Evolutionary conservation across 2,888 invertebrate genomes (phyloP), one percentile per base, ranked within the genome.

Genomic region (Frankliniella intonsa): DNA sequence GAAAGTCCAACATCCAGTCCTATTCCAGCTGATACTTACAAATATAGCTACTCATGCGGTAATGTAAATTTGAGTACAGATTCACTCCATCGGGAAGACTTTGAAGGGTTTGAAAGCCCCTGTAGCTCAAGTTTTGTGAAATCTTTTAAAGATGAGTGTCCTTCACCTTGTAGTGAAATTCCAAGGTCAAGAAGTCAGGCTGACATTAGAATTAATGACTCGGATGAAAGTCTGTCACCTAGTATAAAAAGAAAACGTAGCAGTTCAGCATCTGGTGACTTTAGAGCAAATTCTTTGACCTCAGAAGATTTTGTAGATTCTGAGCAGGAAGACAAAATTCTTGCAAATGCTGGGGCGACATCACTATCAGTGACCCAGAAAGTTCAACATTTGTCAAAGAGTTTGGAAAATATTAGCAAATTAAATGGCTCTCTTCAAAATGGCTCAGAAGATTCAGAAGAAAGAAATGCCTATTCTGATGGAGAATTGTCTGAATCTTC

Each of bases 1-100:
- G 69, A 76, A 12, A 76, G 69, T 25, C 69, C 69, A 76, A 76
- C 69, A 76, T 76, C 69, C 5, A 76, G 69, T 76, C 69, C 69
- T 22, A 76, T 25, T 12, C 69, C 69, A 11, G 0, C 69, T 25
- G 69, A 76, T 25, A 76, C 22, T 76, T 76, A 76, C 25, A 76
- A 76, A 12, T 76, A 76, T 25, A 76, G 22, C 69, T 76, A 76
- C 12, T 22, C 69, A 12, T 76, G 22, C 22, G 22, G 69, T 76
- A 76, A 25, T 25, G 69, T 22, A 25, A 76, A 76, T 76, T 12
- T 76, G 12, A 76, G 69, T 22, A 25, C 69, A 25, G 69, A 76
- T 12, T 76, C 69, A 25, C 22, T 22, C 8, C 69, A 76, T 9
- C 9, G 25, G 25, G 69, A 76, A 76, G 69, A 76, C 25, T 76